A percentile compares a stretch with the other conserved stretches of the same genome.
Evolutionary conservation across 2,797 vertebrate species (phyloP).

Genomic region (Gadopsis marmoratus): DNA sequence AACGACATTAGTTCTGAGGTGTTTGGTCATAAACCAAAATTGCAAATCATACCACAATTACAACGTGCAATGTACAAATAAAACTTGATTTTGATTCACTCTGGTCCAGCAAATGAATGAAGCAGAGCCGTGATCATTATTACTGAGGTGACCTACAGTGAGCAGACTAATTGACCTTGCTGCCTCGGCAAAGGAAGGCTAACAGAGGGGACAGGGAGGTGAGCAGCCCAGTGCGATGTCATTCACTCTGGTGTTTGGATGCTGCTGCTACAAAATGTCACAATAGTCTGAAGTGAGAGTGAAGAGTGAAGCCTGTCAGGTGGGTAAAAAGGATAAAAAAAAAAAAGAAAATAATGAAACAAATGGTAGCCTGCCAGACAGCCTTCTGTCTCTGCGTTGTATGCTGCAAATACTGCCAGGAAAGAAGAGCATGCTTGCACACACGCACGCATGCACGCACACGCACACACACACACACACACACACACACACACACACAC

Average conservation of each 20-base stretch:
- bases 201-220: conserved; percentile 9
- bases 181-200: neutral
- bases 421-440: neutral
- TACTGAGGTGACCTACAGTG: neutral
- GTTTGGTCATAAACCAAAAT: neutral
- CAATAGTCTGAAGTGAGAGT: conserved; percentile 29
- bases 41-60: neutral
- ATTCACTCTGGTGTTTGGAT: conserved; percentile 36
- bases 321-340: conserved; percentile 8
- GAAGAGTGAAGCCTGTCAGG: conserved; percentile 52
- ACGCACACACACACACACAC: neutral
- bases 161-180: neutral
- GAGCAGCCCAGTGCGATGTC: conserved; percentile 24
- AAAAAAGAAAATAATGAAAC: conserved; percentile 13
- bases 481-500: conserved; percentile 20
- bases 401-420: conserved; percentile 26
- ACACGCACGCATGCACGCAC: conserved; percentile 12
- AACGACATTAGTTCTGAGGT: neutral
- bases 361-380: conserved; percentile 44
- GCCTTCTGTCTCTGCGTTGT: conserved; percentile 38
- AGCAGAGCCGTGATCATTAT: neutral
- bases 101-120: neutral
- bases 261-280: conserved; percentile 49
- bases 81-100: neutral
- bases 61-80: neutral